These are phyloP conservation scores for Melipona quadrifasciata DNA, from an alignment of 1,140 invertebrate species.

Conservation along the genomic window DNA sequence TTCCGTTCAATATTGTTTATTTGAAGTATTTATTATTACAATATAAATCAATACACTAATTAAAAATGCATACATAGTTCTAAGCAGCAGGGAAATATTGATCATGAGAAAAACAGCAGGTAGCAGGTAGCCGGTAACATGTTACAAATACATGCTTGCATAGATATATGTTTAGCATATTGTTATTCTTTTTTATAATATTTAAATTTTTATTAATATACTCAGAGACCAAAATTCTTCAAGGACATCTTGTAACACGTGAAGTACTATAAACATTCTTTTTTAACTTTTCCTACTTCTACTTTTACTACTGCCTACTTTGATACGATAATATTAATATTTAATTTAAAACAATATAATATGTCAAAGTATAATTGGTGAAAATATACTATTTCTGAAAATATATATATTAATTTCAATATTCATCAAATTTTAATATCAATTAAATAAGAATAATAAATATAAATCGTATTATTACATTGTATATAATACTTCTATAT, in stretches of 20 bases:
- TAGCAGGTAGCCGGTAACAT: conserved; percentile 39
- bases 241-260: conserved; percentile 59
- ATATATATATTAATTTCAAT: neutral
- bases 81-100: conserved; percentile 57
- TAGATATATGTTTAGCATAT: conserved; percentile 43
- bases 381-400: neutral
- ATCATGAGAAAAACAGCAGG: conserved; percentile 49
- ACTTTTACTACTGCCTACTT: neutral
- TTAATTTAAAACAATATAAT: neutral
- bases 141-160: neutral
- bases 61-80: conserved; percentile 26
- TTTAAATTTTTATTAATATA: conserved; percentile 29
- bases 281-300: neutral
- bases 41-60: conserved; percentile 19
- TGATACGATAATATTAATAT: neutral
- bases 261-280: conserved; percentile 53
- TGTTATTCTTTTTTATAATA: conserved; percentile 33
- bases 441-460: conserved; percentile 1
- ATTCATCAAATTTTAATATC: neutral
- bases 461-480: neutral
- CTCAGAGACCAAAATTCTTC: conserved; percentile 63
- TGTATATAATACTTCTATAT: neutral
- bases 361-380: neutral
- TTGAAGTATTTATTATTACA: neutral
- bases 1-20: neutral